Base-by-base conservation (phyloP, 2,888 invertebrate species). In the Ceratothoa steindachneri region DNA sequence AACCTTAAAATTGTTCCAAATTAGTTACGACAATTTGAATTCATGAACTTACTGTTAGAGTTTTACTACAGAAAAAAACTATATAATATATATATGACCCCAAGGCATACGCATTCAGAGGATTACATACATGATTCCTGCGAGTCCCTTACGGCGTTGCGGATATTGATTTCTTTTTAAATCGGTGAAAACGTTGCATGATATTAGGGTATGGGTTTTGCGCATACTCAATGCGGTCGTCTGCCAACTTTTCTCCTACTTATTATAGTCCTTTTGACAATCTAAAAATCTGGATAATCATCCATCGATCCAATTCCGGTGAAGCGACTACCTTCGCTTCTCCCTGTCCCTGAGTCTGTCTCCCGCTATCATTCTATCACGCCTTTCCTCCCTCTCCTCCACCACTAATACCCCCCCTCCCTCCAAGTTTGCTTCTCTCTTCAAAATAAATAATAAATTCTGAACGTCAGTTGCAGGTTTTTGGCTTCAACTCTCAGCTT, bases 401-500 rank as follows among this genome's bases (percentile, higher is more conserved):
- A n/a, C 1, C 2, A 1, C 27, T 12, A 7, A 22, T 2, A n/a
- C 5, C 9, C 1, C 9, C 9, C 31, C 1, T 31, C 22, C 31
- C 9, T 1, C 31, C 22, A 12, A 22, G 4, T 29, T 1, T 2
- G 15, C 12, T 28, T 51, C 51, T 2, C 7, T 68, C 27, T 30
- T 7, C 5, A 9, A 19, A 24, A 60, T 9, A 9, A 9, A 60
- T 24, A 60, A 60, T 9, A 60, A 60, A 9, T 41, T 41, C 15
- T 41, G 41, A 41, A 41, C 41, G 5, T n/a, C 90, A 97, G 97
- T 91, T 97, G 84, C 97, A 98, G 89, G 92, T 98, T 87, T 93
- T 96, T 86, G 97, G 97, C 82, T 98, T 95, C 89, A 98, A 98
- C 87, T 93, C 95, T 77, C 96, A 97, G 86, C 89, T 98, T 81